Conservation (phyloP, 2,113 vertebrate genomes). For the Labeo catla region DNA sequence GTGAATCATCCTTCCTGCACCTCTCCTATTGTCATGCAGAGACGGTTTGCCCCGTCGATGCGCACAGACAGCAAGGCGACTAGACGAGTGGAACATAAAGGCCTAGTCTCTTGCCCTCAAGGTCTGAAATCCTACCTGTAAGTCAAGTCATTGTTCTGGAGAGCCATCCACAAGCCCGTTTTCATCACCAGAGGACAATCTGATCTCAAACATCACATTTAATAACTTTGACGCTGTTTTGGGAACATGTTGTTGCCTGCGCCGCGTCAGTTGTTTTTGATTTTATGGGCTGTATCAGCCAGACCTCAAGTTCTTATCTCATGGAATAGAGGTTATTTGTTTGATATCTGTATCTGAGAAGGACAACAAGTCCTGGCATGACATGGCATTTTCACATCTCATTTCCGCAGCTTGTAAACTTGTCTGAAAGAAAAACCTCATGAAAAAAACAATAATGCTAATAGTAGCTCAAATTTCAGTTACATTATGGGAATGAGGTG, state of each 20-base stretch:
- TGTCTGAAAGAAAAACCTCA: slow-evolving; percentile 9
- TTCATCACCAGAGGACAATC: slow-evolving; percentile 49
- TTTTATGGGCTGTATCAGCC: not conserved
- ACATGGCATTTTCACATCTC: not conserved
- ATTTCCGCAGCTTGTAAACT: not conserved
- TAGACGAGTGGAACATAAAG: slow-evolving; percentile 44
- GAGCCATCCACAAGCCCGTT: slow-evolving; percentile 50
- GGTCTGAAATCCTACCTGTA: slow-evolving; percentile 61
- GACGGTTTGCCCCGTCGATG: slow-evolving; percentile 50
- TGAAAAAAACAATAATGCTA: not conserved
- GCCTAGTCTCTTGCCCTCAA: slow-evolving; percentile 55
- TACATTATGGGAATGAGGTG: not conserved
- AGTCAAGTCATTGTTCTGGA: slow-evolving; percentile 67
- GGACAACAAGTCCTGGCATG: slow-evolving; percentile 31
- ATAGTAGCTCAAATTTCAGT: not conserved
- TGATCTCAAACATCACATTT: slow-evolving; percentile 55
- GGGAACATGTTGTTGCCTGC: slow-evolving; percentile 40
- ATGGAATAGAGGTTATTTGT: slow-evolving; percentile 23
- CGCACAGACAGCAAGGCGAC: slow-evolving; percentile 68
- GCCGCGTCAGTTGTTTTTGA: slow-evolving; percentile 1
- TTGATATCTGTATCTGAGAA: slow-evolving; percentile 3
- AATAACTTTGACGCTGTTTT: slow-evolving; percentile 33
- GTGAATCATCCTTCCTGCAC: slow-evolving; percentile 52
- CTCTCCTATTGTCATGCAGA: slow-evolving; percentile 73
- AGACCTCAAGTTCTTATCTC: slow-evolving; percentile 43